These are phyloP conservation scores for Aphaenogaster floridana DNA, from an alignment of 1,140 invertebrate genomes.

Conservation along the genomic window DNA sequence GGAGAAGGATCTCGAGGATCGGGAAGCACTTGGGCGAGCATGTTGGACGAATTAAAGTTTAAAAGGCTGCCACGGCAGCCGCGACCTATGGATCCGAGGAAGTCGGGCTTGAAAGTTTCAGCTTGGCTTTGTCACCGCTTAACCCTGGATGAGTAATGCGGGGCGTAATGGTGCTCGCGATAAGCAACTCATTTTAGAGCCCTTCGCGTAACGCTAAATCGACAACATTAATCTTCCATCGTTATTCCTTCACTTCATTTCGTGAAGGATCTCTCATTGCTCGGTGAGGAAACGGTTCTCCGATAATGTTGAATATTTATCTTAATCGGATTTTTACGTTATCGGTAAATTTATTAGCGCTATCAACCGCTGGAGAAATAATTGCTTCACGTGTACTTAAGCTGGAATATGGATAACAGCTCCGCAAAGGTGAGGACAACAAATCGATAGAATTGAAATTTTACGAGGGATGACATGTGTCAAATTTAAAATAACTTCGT, in stretches of 20 bases:
- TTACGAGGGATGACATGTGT: conserved; percentile 8
- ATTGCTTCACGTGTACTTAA: not conserved
- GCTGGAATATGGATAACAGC: not conserved
- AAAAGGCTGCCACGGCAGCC: conserved; percentile 25
- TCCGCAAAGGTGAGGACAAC: not conserved
- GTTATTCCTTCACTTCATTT: not conserved
- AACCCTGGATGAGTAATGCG: conserved; percentile 51
- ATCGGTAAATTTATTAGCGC: not conserved
- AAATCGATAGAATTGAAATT: conserved; percentile 32
- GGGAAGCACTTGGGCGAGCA: conserved; percentile 34
- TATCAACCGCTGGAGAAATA: not conserved
- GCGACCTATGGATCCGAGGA: conserved; percentile 42
- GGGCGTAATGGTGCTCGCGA: conserved; percentile 28
- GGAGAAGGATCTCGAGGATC: conserved; percentile 35
- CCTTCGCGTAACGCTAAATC: conserved; percentile 21
- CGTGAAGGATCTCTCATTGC: not conserved
- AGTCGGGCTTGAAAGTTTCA: conserved; percentile 48
- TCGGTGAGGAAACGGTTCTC: not conserved
- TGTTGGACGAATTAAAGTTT: conserved; percentile 61
- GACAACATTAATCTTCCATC: conserved; percentile 48
- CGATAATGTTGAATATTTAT: not conserved
- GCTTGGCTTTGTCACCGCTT: conserved; percentile 61
- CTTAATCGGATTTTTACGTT: not conserved
- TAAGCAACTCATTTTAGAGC: conserved; percentile 36
- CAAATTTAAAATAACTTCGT: conserved; percentile 43